Percentiles rank a stretch among this genome's conserved stretches.
Conservation (phyloP, 2,113 vertebrate genomes). For the Geococcyx californianus region DNA sequence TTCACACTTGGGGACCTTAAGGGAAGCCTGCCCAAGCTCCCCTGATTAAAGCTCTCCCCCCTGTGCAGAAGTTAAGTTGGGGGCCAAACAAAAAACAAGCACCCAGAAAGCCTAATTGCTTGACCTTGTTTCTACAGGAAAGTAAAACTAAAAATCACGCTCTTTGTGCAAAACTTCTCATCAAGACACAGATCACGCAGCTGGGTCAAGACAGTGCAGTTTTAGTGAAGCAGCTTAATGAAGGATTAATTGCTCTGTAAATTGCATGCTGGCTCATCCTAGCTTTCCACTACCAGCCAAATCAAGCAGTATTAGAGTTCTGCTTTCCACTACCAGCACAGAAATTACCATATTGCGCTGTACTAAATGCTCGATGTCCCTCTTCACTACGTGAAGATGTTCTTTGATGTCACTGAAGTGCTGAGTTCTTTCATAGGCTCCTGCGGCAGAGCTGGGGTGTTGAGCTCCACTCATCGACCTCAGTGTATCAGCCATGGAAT, state of each 20-base stretch:
- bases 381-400: constrained; percentile 89
- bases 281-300: neutral
- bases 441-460: constrained; percentile 75
- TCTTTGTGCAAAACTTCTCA: constrained; percentile 51
- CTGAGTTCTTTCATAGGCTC: constrained; percentile 86
- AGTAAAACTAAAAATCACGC: constrained; percentile 44
- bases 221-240: constrained; percentile 40
- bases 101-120: constrained; percentile 40
- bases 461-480: constrained; percentile 80
- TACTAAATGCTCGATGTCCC: constrained; percentile 86
- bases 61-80: neutral
- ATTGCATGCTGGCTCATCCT: constrained; percentile 16
- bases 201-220: constrained; percentile 29
- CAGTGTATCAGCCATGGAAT: constrained; percentile 81
- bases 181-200: constrained; percentile 47
- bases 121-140: constrained; percentile 59
- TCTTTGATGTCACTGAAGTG: constrained; percentile 98
- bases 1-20: neutral
- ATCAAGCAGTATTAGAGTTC: neutral
- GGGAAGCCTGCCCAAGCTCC: neutral
- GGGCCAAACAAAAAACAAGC: neutral
- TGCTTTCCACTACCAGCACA: neutral
- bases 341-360: constrained; percentile 79
- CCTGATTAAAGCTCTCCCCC: constrained; percentile 29
- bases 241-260: constrained; percentile 54